phyloP scores from a whole-genome alignment of 2,797 vertebrate species.

The Gymnothorax javanicus region DNA sequence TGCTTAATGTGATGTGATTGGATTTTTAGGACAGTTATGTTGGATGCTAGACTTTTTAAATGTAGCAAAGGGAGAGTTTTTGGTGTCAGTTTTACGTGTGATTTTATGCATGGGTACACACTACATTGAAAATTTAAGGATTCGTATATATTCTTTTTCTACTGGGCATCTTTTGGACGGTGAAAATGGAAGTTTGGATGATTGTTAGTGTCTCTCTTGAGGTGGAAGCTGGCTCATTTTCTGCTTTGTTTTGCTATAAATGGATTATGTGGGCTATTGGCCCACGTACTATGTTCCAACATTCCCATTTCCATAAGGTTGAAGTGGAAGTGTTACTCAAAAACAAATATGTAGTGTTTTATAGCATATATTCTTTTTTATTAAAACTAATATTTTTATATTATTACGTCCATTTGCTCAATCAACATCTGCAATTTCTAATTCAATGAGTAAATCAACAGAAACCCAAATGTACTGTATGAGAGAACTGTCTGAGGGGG shows the following conservation, averaged over 20 bases:
- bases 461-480: neutral
- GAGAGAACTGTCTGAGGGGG: neutral
- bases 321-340: neutral
- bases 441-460: neutral
- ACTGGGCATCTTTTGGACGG: neutral
- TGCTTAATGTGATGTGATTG: neutral
- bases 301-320: neutral
- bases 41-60: neutral
- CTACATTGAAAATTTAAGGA: neutral
- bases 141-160: neutral
- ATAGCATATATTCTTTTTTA: neutral
- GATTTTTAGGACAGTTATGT: neutral
- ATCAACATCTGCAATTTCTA: neutral
- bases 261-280: neutral
- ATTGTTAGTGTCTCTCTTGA: neutral
- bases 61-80: neutral
- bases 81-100: neutral
- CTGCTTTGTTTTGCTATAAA: neutral
- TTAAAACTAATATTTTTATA: neutral
- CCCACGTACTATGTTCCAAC: neutral
- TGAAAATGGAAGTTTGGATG: neutral
- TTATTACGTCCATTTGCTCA: neutral
- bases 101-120: neutral
- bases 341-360: neutral
- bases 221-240: neutral